Base-by-base conservation (phyloP, 2,797 vertebrate genomes). In the Chrosomus eos region DNA sequence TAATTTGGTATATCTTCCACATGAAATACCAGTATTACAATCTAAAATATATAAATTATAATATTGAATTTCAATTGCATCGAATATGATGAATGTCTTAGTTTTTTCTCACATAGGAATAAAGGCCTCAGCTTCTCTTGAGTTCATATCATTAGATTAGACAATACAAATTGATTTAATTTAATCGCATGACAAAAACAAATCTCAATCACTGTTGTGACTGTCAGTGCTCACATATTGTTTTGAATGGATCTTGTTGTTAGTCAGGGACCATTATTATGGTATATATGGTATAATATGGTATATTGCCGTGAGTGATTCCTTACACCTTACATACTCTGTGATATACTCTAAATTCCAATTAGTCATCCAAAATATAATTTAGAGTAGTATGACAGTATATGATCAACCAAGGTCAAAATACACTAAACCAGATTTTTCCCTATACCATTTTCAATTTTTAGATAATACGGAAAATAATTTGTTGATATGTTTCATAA, bases 401-500 rank as follows among this genome's bases (percentile, higher is more conserved):
- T 21, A 60, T 26, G 23, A 76, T 26, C 53, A 40, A 40, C 23
- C 55, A 38, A n/a, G 7, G 4, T 55, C 31, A 55, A 33, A 38
- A 75, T 55, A 36, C 48, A 33, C 31, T 10, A 36, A 67, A 18
- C 5, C 7, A 10, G 31, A 36, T 36, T 10, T 13, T 21, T 11
- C 13, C 3, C 73, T 3, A 3, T 26, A 19, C 14, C 28, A 77
- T 62, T 62, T 28, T 0, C 19, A 4, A 77, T 43, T 62, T 38
- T 62, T 28, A 43, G 75, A 62, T 43, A 26, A n/a, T 4, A 5
- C 8, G 2, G 53, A 60, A 40, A 40, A 40, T 26, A 0, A 77
- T 77, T 19, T 62, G 16, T 43, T 43, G 36, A 62, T 43, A 26
- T 28, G 21, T 77, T 62, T 62, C 55, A 77, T 33, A 77, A 77